Evolutionary conservation across 2,888 invertebrate species (phyloP).

Genomic region (Apeira syringaria): DNA sequence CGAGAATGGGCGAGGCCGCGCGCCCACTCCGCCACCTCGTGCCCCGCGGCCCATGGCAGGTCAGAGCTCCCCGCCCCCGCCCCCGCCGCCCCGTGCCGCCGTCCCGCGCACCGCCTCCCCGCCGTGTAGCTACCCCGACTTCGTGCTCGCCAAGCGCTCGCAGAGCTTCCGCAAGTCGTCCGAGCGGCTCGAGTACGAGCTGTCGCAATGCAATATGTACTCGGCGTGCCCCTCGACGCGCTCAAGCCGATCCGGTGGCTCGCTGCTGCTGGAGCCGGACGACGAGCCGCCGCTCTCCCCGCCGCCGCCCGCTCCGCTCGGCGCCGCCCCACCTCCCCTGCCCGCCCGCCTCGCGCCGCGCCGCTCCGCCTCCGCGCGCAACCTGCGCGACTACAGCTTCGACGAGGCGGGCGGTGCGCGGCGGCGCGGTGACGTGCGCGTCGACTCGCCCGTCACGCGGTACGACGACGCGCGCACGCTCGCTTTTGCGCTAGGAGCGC

Average conservation of each 20-base stretch:
- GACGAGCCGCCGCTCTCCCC: conserved; percentile 21
- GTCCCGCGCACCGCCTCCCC: conserved; percentile 41
- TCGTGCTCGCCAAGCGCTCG: conserved; percentile 70
- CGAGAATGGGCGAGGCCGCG: conserved; percentile 71
- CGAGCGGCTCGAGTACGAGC: conserved; percentile 83
- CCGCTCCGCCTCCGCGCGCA: conserved; percentile 90
- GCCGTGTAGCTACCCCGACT: conserved; percentile 79
- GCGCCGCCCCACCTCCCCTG: conserved; percentile 20
- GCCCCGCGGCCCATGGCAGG: conserved; percentile 51
- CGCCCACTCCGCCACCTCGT: conserved; percentile 80
- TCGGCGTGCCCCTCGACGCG: conserved; percentile 73
- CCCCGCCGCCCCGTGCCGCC: conserved; percentile 39
- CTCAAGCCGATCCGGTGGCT: conserved; percentile 56
- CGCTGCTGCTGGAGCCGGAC: conserved; percentile 61
- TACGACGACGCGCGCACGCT: conserved; percentile 71
- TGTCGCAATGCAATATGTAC: conserved; percentile 83
- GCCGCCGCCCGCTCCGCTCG: conserved; percentile 45
- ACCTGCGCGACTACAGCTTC: conserved; percentile 90
- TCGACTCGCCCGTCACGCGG: conserved; percentile 55
- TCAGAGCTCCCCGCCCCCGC: conserved; percentile 36
- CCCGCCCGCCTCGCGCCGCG: conserved; percentile 44
- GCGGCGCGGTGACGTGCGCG: conserved; percentile 46
- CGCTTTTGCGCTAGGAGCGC: conserved; percentile 48
- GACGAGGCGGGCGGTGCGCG: conserved; percentile 87
- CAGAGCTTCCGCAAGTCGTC: conserved; percentile 70